A percentile compares a stretch with the other conserved stretches of the same genome.
phyloP scores from a whole-genome alignment of 2,113 vertebrate genomes.

The Elephantulus edwardii region DNA sequence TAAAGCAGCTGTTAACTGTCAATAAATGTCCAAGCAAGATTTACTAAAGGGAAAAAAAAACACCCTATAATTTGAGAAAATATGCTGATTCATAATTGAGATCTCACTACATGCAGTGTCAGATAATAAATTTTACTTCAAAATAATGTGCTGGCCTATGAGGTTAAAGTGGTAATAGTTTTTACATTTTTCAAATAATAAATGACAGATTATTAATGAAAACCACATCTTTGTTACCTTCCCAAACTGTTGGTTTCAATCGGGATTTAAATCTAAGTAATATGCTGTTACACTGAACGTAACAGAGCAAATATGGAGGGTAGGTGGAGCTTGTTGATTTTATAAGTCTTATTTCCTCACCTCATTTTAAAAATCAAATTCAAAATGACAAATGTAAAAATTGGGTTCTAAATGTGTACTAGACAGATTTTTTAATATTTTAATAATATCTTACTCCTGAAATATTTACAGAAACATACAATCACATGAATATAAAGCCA shows the following conservation, averaged over 20 bases:
- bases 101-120: background rate
- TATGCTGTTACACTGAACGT: background rate
- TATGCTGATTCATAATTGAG: background rate
- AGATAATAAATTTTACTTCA: conserved; percentile 37
- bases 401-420: background rate
- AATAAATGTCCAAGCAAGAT: conserved; percentile 16
- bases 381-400: conserved; percentile 10
- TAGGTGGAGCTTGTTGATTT: background rate
- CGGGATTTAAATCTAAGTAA: background rate
- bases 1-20: conserved; percentile 24
- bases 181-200: conserved; percentile 4
- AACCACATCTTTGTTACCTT: background rate
- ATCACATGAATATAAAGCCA: background rate
- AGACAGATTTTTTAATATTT: background rate
- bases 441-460: background rate
- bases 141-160: background rate
- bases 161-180: conserved; percentile 6
- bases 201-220: background rate
- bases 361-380: background rate
- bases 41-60: background rate
- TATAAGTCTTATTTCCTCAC: background rate
- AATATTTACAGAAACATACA: background rate
- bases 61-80: conserved; percentile 9
- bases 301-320: background rate
- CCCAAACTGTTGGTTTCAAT: background rate